These are phyloP conservation scores for Bradypus variegatus DNA, from an alignment of 2,797 vertebrate genomes.

Conservation along the genomic window DNA sequence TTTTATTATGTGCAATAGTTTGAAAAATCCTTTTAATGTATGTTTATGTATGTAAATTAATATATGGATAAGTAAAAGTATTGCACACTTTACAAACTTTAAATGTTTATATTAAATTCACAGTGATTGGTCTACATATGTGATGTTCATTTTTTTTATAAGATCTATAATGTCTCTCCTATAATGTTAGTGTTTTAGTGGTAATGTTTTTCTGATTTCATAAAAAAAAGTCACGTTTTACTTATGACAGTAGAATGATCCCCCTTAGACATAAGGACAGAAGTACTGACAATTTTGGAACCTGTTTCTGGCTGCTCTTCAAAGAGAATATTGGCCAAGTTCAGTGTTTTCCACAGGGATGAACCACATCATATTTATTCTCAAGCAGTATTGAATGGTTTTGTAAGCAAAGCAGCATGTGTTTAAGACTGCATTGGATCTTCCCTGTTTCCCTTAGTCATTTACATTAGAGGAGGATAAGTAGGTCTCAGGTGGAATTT, in stretches of 20 bases:
- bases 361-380: not conserved
- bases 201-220: not conserved
- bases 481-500: not conserved
- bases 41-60: not conserved
- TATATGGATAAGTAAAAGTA: not conserved
- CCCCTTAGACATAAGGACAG: not conserved
- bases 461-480: not conserved
- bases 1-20: not conserved
- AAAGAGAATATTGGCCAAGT: not conserved
- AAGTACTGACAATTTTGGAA: not conserved
- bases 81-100: not conserved
- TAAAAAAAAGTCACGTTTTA: not conserved
- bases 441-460: constrained; percentile 13
- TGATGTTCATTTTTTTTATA: not conserved
- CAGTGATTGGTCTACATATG: not conserved
- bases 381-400: not conserved
- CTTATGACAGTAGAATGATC: not conserved
- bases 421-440: not conserved
- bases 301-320: not conserved
- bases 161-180: not conserved
- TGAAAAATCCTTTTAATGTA: not conserved
- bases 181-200: not conserved
- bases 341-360: not conserved
- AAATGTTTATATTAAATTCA: not conserved
- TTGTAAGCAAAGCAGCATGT: not conserved